Evolutionary conservation across 2,888 invertebrate species (phyloP), one percentile per base, ranked within the genome.

Genomic region (Eurytoma adleriae): DNA sequence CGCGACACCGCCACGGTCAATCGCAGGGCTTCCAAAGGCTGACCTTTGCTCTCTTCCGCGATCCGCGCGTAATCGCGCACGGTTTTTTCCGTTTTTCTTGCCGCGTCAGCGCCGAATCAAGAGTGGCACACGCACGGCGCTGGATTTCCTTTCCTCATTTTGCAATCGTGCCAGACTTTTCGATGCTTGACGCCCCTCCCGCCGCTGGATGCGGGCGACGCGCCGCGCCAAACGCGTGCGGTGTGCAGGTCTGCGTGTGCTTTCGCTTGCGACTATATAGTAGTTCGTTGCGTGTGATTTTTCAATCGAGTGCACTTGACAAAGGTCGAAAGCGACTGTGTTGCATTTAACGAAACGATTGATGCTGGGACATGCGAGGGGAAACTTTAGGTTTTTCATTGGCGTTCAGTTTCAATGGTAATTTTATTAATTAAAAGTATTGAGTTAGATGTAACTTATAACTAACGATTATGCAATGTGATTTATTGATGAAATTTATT

Each of bases 91-190:
- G 50, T 7, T 52, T 7, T 20, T 48, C 13, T 71, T 57, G n/a
- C 40, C 13, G 13, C 20, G 72, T 67, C 68, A 68, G 80, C 80
- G 80, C 77, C 77, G 70, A 57, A 7, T n/a, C 40, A 59, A 62
- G 54, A 78, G 69, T 10, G 40, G 10, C 7, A 40, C 40, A 78
- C 62, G 71, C 61, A 57, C 48, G 74, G 73, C 76, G 71, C 67
- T 40, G 20, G 75, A 80, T 78, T 82, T 82, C 82, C 80, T 82
- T 82, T 80, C 78, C 69, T 78, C 80, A 80, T 80, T 76, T 80
- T 78, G 80, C 80, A 80, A 80, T 82, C 78, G 61, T 78, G 78
- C 73, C 78, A 70, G 80, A 80, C 76, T 81, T 81, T 78, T 70
- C 78, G 78, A 81, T 74, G 30, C 18, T 56, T 10, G 10, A 48